Base-by-base conservation (phyloP, 2,797 vertebrate species). In the Pempheris klunzingeri region DNA sequence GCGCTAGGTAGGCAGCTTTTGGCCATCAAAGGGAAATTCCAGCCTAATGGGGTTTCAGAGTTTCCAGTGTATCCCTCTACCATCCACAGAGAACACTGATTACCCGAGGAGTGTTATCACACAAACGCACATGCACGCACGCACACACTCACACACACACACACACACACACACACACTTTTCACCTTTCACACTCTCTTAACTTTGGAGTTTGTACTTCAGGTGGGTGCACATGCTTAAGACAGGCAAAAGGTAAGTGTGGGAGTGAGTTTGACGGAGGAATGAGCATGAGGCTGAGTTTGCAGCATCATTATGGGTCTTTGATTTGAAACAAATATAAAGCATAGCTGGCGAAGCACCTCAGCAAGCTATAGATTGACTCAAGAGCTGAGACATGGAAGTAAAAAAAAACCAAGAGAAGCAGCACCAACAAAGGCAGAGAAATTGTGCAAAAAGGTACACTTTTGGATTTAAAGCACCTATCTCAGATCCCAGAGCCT, bases 381-480 rank as follows among this genome's bases (percentile, higher is more conserved):
- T 84, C 24, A 7, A 54, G 60, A 71, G 71, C 80, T 76, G 75
- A 89, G 82, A 78, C 79, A 58, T 78, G 57, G 69, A 81, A 65
- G 84, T 86, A n/a, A 36, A 73, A 87, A 69, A 85, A 86, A 81
- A n/a, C n/a, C 65, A 79, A 76, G 69, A 81, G 76, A 74, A 71
- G 77, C 87, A 72, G 76, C 81, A 87, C 52, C 73, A 83, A 91
- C 91, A 90, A 87, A 91, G 80, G 87, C 76, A 76, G 78, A 86
- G 83, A 87, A 91, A 90, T 90, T 91, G 90, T 91, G 91, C 88
- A 92, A 90, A 91, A 90, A 89, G 79, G 86, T 78, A 79, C 90
- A 93, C 93, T 94, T 95, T 94, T 94, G 92, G 92, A 95, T 95
- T 96, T 94, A 95, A 95, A 95, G 94, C 90, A 93, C 94, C 95